Conservation (phyloP, 2,113 vertebrate genomes). For the Lophius piscatorius region DNA sequence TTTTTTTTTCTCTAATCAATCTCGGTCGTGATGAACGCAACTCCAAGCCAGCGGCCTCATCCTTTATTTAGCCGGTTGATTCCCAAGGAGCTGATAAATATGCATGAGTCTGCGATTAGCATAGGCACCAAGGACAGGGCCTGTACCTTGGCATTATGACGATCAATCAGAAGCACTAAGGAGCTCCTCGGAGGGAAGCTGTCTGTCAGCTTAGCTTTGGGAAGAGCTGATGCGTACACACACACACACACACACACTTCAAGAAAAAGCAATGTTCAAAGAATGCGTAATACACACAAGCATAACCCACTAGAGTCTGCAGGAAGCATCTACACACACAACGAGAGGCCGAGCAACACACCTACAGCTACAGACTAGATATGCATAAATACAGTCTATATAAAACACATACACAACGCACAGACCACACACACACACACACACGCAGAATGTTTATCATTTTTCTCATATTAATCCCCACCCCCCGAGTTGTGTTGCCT, state of each 20-base stretch:
- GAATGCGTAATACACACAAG: constrained; percentile 38
- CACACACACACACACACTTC: too few relatives aligned
- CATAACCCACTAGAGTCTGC: constrained; percentile 11
- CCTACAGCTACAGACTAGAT: too few relatives aligned
- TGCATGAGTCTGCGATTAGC: constrained; percentile 67
- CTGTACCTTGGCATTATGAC: constrained; percentile 71
- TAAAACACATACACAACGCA: too few relatives aligned
- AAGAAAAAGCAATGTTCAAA: constrained; percentile 40
- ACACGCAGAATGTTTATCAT: constrained; percentile 10
- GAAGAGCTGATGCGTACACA: constrained; percentile 38
- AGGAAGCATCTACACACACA: background rate
- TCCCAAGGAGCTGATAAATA: constrained; percentile 70
- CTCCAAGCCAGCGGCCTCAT: constrained; percentile 64
- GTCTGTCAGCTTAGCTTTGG: constrained; percentile 70
- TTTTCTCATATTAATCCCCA: too few relatives aligned
- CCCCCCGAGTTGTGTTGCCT: too few relatives aligned
- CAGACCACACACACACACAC: too few relatives aligned
- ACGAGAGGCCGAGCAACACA: too few relatives aligned
- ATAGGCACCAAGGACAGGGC: constrained; percentile 72
- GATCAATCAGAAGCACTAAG: constrained; percentile 72
- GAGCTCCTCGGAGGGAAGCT: constrained; percentile 65
- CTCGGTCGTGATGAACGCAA: constrained; percentile 53
- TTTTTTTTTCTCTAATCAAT: constrained; percentile 72
- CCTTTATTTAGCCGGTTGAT: constrained; percentile 72
- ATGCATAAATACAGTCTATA: too few relatives aligned